These are phyloP conservation scores for Heteromormyrus szaboi DNA, from an alignment of 2,797 vertebrate species.

Conservation along the genomic window DNA sequence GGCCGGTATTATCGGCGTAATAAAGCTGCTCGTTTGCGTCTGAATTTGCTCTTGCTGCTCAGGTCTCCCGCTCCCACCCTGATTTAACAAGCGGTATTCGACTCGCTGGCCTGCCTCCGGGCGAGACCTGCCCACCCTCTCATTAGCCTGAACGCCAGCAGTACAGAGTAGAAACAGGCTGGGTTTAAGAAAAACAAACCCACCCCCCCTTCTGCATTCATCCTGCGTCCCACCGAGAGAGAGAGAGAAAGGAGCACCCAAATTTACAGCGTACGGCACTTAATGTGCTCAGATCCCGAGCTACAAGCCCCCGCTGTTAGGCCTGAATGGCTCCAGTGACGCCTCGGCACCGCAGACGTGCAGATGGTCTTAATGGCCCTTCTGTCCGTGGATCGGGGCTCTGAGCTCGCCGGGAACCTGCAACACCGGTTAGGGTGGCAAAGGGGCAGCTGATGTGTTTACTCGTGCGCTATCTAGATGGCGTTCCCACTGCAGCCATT, in stretches of 20 bases:
- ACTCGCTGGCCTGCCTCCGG: neutral
- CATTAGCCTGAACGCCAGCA: slow-evolving; percentile 6
- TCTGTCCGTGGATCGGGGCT: neutral
- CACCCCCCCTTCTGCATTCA: slow-evolving; percentile 31
- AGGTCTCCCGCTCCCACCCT: neutral
- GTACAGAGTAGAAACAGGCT: neutral
- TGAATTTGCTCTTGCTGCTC: neutral
- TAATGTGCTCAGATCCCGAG: neutral
- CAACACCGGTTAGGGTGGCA: neutral
- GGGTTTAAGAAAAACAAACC: slow-evolving; percentile 25
- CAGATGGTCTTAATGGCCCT: neutral
- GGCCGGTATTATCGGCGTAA: neutral
- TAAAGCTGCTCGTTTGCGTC: neutral
- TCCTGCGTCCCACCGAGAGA: neutral
- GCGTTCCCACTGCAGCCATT: neutral
- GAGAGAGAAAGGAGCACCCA: neutral
- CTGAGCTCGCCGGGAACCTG: neutral
- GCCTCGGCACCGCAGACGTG: neutral
- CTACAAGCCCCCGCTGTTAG: neutral
- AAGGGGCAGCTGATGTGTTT: neutral
- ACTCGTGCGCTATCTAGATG: neutral
- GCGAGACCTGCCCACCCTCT: neutral
- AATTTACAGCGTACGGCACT: neutral
- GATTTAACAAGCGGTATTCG: slow-evolving; percentile 4
- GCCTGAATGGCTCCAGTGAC: neutral